These are phyloP conservation scores for Ennomos fuscantarius DNA, from an alignment of 2,888 invertebrate species.

Conservation along the genomic window DNA sequence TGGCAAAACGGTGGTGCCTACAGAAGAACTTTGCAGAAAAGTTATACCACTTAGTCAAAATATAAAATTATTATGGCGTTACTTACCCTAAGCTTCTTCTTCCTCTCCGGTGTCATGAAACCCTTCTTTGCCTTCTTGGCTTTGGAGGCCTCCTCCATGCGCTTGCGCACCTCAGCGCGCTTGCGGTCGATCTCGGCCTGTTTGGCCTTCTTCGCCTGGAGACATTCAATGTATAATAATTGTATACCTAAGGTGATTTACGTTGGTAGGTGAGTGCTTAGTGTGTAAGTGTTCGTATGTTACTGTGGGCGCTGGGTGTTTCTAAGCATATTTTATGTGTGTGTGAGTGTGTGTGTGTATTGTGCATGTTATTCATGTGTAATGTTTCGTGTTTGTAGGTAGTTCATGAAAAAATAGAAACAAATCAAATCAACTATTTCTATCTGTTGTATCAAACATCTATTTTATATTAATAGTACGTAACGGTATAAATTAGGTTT, in stretches of 20 bases:
- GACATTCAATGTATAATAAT: slow-evolving; percentile 53
- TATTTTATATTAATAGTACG: no score
- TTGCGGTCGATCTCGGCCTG: slow-evolving; percentile 99
- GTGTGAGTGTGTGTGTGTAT: no score
- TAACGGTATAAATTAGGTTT: no score
- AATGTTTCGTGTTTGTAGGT: no score
- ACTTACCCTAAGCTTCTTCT: slow-evolving; percentile 99
- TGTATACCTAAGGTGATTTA: slow-evolving; percentile 25
- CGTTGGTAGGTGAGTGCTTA: slow-evolving; percentile 4
- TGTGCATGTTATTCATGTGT: no score
- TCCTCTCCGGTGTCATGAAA: slow-evolving; percentile 99
- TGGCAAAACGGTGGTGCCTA: no score
- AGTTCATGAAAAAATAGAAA: no score
- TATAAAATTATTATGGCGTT: slow-evolving; percentile 6
- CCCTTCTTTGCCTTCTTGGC: slow-evolving; percentile 99
- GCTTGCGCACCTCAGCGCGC: slow-evolving; percentile 99
- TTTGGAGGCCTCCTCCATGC: slow-evolving; percentile 99
- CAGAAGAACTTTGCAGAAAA: no score
- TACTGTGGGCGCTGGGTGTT: slow-evolving; percentile 15
- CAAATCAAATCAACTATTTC: no score
- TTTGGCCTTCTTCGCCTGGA: slow-evolving; percentile 98
- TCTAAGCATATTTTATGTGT: no score
- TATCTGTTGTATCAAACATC: no score
- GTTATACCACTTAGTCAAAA: no score
- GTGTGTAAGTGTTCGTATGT: slow-evolving; percentile 11